Base-by-base conservation (phyloP, 2,888 invertebrate species). In the Epiblema foenella region DNA sequence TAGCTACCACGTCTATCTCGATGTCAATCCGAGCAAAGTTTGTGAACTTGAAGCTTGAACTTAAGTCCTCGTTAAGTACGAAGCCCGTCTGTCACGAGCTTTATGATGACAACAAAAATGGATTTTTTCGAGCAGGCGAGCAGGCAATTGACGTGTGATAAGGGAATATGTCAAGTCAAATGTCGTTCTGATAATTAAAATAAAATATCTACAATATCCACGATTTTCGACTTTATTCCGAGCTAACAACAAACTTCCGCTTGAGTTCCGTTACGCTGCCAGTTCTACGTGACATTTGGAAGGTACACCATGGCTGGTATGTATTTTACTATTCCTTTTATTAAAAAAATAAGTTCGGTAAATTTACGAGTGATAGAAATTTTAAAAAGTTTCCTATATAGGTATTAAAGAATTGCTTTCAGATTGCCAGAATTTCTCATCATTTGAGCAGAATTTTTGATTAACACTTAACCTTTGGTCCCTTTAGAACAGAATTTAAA, bases 281-380 rank as follows among this genome's bases (percentile, higher is more conserved):
- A 76, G 74, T 75, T 69, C 76, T 83, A 84, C 83, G 82, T 84
- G 84, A 86, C 84, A 81, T 77, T 68, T 73, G 39, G 75, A 67
- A 73, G 71, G 67, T 56, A 69, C 77, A 81, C 80, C 74, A 90
- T 90, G 90, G 86, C 90, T 77, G 89, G 90, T 89, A 78, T 71
- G 89, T 83, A 76, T 73, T 78, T 73, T 29, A n/a, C n/a, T n/a
- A n/a, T n/a, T n/a, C n/a, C n/a, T 74, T 72, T 71, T 10, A 24
- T 54, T 37, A n/a, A 54, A 64, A 64, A 64, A 24, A 15, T n/a
- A 64, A 46, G 60, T n/a, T 54, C 15, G 54, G n/a, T 2, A 54
- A 37, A 11, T 39, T n/a, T 54, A 11, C 39, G 11, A 10, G 2
- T 3, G 11, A 15, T 12, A 51, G 20, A 18, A 49, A 33, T 46